These are phyloP conservation scores for human DNA, from an alignment of 2,113 vertebrate genomes.

Conservation along the genomic window DNA sequence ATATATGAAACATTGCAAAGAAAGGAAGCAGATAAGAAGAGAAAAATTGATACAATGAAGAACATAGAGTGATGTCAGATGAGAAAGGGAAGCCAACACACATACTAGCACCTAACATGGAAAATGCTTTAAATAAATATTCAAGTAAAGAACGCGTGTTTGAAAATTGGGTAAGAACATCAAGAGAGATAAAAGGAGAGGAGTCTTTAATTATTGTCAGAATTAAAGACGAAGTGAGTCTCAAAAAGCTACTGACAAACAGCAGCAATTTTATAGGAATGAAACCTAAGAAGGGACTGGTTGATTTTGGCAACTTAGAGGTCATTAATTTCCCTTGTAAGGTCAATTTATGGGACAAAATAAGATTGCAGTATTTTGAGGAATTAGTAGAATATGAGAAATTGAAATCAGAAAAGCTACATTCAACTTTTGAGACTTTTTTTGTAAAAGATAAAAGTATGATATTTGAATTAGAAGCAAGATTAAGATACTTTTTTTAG, in stretches of 20 bases:
- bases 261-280: background rate
- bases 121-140: background rate
- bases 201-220: background rate
- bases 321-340: background rate
- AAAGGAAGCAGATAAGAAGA: background rate
- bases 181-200: background rate
- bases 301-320: background rate
- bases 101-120: background rate
- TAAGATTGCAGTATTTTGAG: background rate
- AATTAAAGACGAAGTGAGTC: background rate
- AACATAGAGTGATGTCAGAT: background rate
- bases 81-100: background rate
- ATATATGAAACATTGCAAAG: background rate
- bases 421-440: background rate
- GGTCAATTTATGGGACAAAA: background rate
- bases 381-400: background rate
- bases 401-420: background rate
- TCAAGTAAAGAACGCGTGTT: background rate
- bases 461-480: constrained; percentile 3
- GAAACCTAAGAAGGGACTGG: background rate
- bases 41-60: background rate
- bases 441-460: constrained; percentile 34
- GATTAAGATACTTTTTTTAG: background rate
- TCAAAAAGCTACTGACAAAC: background rate
- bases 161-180: background rate